Evolutionary conservation across 1,140 invertebrate genomes (phyloP), one percentile per base, ranked within the genome.

Genomic region (Parasteatoda tepidariorum): DNA sequence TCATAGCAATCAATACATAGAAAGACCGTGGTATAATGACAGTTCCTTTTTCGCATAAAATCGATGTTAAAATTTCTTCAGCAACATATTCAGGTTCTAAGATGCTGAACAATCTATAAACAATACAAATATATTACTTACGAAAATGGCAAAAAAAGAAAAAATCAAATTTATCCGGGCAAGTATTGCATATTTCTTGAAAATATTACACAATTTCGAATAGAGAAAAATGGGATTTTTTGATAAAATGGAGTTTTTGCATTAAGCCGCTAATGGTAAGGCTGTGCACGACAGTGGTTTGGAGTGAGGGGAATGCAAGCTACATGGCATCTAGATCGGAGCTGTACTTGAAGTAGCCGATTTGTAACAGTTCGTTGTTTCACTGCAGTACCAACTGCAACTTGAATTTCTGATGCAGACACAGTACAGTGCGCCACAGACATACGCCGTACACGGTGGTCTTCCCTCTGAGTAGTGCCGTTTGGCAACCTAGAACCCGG

Each of bases 11-110:
- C 28, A 83, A 66, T 13, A 28, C 0, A 15, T 73, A 64, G 26
- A 83, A 83, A 18, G 38, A 28, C 22, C 59, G 13, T 55, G 81
- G 81, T 18, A 83, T 83, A 33, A 83, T 30, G 7, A 96, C 92
- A 59, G 93, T 88, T 41, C 93, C 91, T 86, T 95, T 93, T 87
- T 98, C 94, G 84, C 93, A 94, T 84, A 94, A 90, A 86, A 98
- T 93, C 28, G 94, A 95, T 48, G 92, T 90, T 64, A 98, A 91
- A 33, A 97, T 93, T 86, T 94, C 92, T 86, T 96, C 93, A 0
- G 94, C 95, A 54, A 97, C 97, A 85, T 94, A 93, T 84, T 97
- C 95, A 2, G 95, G 93, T 86, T 66, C 68, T 74, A 85, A 82
- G 78, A 66, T 76, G 0, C n/a, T n/a, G 68, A 83, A 81, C 3